Percentiles rank a stretch among this genome's conserved stretches.
phyloP scores from a whole-genome alignment of 1,140 invertebrate genomes.

The Diprion similis region DNA sequence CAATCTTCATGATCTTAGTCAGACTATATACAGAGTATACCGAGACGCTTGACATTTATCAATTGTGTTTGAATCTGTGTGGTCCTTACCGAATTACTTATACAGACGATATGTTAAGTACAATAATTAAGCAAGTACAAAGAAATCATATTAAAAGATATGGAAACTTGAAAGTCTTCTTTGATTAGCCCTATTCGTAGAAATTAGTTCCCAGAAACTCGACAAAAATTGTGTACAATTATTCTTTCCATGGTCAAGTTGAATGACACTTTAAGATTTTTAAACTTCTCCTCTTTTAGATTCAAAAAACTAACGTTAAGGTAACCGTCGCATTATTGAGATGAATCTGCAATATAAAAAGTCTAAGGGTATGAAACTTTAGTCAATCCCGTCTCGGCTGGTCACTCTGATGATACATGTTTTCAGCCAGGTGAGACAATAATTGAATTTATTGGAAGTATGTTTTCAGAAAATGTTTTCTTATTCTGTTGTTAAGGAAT shows the following conservation, averaged over 20 bases:
- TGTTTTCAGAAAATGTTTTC: conserved; percentile 5
- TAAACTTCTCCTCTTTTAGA: background rate
- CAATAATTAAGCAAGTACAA: too few species aligned
- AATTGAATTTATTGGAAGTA: background rate
- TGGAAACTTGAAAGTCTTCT: too few species aligned
- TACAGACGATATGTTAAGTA: too few species aligned
- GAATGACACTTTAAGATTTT: background rate
- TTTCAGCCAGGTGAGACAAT: background rate
- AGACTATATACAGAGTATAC: too few species aligned
- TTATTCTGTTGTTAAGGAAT: conserved; percentile 36
- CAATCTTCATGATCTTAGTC: too few species aligned
- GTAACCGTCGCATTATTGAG: background rate
- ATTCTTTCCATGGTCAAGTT: background rate
- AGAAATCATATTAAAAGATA: too few species aligned
- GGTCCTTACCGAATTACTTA: too few species aligned
- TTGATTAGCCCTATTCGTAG: too few species aligned
- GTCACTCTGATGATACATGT: conserved; percentile 35
- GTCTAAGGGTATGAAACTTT: conserved; percentile 44
- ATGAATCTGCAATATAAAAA: conserved; percentile 27
- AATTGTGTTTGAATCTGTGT: too few species aligned
- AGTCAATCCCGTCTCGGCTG: conserved; percentile 37
- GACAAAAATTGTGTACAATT: too few species aligned
- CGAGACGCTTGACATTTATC: too few species aligned
- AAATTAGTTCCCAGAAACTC: too few species aligned
- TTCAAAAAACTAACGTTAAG: background rate